Percentiles rank a stretch among this genome's conserved stretches.
Conservation (phyloP, 2,888 invertebrate genomes). For the Sipha maydis region DNA sequence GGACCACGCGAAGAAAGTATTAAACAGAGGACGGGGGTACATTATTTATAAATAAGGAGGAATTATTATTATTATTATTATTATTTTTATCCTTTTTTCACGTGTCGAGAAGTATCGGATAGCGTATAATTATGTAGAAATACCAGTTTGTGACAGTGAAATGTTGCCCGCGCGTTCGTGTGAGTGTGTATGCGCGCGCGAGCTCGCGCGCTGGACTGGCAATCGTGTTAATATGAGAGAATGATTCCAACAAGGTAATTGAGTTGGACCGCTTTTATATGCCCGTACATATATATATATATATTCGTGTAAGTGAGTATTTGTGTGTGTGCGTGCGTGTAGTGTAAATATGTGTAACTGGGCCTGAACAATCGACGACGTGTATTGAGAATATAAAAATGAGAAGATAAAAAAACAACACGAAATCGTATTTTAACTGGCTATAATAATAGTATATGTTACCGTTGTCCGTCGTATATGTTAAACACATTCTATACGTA, state of each 20-base stretch:
- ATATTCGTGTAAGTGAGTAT: not conserved
- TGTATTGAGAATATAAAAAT: conserved; percentile 37
- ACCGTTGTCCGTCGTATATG: conserved; percentile 36
- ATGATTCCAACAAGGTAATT: conserved; percentile 62
- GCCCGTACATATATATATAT: not conserved
- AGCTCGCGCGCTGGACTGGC: conserved; percentile 25
- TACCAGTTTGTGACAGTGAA: conserved; percentile 62
- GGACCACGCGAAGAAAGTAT: not conserved
- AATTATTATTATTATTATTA: conserved; percentile 48
- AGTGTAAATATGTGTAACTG: conserved; percentile 56
- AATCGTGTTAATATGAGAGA: conserved; percentile 61
- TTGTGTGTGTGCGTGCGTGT: not conserved
- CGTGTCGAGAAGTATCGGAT: conserved; percentile 61
- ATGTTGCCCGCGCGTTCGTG: conserved; percentile 42
- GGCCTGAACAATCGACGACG: conserved; percentile 49
- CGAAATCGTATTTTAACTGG: conserved; percentile 59
- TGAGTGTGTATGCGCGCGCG: conserved; percentile 8
- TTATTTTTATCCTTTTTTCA: conserved; percentile 20
- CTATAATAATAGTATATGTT: conserved; percentile 25
- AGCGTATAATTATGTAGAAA: conserved; percentile 61
- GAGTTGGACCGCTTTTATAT: conserved; percentile 59
- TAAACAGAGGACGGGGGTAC: conserved; percentile 8
- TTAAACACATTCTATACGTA: conserved; percentile 19
- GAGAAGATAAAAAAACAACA: conserved; percentile 32
- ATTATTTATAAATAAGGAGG: conserved; percentile 44